Evolutionary conservation across 1,140 invertebrate species (phyloP).

Genomic region (Sycophaga agraensis): DNA sequence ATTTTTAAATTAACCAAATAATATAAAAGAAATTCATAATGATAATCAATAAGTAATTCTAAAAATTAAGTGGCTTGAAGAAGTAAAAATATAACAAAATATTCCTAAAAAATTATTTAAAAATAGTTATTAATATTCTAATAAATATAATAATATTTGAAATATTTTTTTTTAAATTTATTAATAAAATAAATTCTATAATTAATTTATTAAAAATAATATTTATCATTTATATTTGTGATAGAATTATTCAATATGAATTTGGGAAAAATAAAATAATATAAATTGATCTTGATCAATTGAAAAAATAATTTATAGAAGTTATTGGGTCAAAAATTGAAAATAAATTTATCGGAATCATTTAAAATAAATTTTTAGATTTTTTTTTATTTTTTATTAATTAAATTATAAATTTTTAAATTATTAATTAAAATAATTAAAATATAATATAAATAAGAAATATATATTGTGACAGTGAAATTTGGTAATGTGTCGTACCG

Average conservation of each 20-base stretch:
- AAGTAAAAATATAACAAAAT: conserved; percentile 69
- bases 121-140: conserved; percentile 57
- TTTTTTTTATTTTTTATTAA: too few relatives aligned
- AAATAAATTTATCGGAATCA: conserved; percentile 39
- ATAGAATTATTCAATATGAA: conserved; percentile 57
- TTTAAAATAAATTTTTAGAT: too few relatives aligned
- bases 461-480: too few relatives aligned
- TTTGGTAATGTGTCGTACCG: too few relatives aligned
- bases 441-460: too few relatives aligned
- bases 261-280: conserved; percentile 54
- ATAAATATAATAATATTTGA: conserved; percentile 59
- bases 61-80: conserved; percentile 62
- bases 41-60: conserved; percentile 60
- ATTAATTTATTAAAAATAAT: conserved; percentile 49
- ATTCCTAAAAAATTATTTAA: conserved; percentile 67
- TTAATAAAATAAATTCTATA: conserved; percentile 46
- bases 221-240: conserved; percentile 38
- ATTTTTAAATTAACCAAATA: conserved; percentile 62
- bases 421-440: too few relatives aligned
- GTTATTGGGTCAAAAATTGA: conserved; percentile 37
- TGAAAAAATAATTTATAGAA: conserved; percentile 49
- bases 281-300: conserved; percentile 59
- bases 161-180: conserved; percentile 60
- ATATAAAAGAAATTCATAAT: conserved; percentile 65
- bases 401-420: too few relatives aligned